Evolutionary conservation across 2,888 invertebrate genomes (phyloP), one percentile per base, ranked within the genome.

Genomic region (Agonopterix heracliana): DNA sequence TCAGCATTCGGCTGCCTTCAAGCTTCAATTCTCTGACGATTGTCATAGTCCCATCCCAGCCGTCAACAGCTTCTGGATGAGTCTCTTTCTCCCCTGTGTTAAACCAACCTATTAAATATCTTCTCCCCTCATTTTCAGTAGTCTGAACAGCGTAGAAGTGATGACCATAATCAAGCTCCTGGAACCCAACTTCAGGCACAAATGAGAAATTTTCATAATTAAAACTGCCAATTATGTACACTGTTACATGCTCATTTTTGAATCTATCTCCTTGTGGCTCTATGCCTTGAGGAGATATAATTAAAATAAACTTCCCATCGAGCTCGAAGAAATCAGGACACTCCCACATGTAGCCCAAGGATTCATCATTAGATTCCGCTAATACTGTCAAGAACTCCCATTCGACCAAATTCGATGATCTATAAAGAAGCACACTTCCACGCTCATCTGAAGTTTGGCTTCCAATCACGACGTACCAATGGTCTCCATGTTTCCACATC

Each of bases 261-360:
- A 74, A 88, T 52, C 85, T 71, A 49, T 89, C 84, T 1, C 85
- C 89, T 57, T 74, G 56, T 1, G 79, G 69, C 34, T 66, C 60
- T 44, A 89, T 59, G 4, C 88, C 87, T 64, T 88, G 87, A 0
- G 88, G 84, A 2, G 87, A 89, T 65, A 88, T 72, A 1, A 90
- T 63, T 5, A 90, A 57, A 0, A 90, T 63, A 48, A 75, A 74
- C 51, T 78, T 89, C 12, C 84, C 84, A 35, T 78, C 69, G 2
- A 90, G 59, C 53, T 88, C 80, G 34, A 89, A 89, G 50, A 90
- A 83, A 54, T 90, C 89, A 0, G 90, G 90, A 54, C 90, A 90
- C 56, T 90, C 90, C 86, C 87, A 90, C 86, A 89, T 88, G 48
- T 82, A 87, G 1, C 83, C 83, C 58, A 78, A 55, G 11, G n/a